Base-by-base conservation (phyloP, 2,888 invertebrate species). In the Pristionchus arcanus region DNA sequence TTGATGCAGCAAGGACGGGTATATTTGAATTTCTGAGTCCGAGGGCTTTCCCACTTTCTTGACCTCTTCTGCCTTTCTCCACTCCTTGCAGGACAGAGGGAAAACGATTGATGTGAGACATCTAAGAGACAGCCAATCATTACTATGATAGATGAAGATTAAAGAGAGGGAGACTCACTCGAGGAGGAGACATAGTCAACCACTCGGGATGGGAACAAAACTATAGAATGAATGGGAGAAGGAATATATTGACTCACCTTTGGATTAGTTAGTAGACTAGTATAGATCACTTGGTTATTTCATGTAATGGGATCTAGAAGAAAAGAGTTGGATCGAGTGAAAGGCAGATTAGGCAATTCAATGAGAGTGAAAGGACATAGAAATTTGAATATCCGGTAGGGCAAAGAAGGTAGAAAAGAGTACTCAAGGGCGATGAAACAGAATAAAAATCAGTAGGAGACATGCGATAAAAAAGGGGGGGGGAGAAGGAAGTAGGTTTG, bases 121-220 rank as follows among this genome's bases (percentile, higher is more conserved):
- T 85, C 84, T 85, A 7, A 83, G 16, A 11, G 28, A 25, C 0
- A 37, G 59, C 16, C 0, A 21, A 1, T 37, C 19, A 74, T 81
- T 49, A 53, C 42, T 9, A 13, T 49, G n/a, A 5, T 5, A 77
- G 34, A 77, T 16, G 13, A 42, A 42, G 37, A 34, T 7, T 19
- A 81, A 34, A 19, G 59, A 59, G n/a, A 31, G 55, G 31, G 31
- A 34, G 31, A 59, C 59, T 85, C 5, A 85, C 84, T 85, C 84
- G 16, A 85, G 59, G 84, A 85, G 84, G 84, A 59, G 84, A 55
- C 84, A 85, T 85, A 21, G n/a, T n/a, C 81, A 81, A 85, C 84
- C 84, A 59, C 28, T 85, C 84, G 59, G 34, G 84, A 59, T 15
- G 59, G 21, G 84, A 25, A 59, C 59, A 49, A 59, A 85, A 59